Conservation (phyloP, 2,797 vertebrate species). For the Hippopotamyrus pictus region DNA sequence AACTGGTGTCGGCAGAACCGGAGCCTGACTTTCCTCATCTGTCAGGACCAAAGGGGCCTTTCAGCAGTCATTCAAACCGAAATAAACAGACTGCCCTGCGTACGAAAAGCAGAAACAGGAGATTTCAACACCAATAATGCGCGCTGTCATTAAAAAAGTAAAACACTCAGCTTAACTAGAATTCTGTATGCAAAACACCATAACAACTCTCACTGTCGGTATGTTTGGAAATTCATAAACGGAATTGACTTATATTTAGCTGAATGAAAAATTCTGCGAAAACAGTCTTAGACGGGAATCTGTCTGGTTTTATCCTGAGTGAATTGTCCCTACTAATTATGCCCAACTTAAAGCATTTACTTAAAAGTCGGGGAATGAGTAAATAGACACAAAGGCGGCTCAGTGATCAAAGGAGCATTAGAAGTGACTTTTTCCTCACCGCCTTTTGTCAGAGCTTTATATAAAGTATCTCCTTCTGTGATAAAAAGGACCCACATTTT, state of each 20-base stretch:
- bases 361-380: constrained; percentile 58
- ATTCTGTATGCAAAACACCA: background rate
- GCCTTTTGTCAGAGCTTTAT: constrained; percentile 56
- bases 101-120: background rate
- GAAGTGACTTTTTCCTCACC: constrained; percentile 65
- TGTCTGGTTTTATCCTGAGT: constrained; percentile 8
- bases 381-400: constrained; percentile 51
- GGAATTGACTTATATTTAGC: background rate
- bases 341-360: constrained; percentile 52
- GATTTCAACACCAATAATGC: background rate
- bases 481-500: constrained; percentile 40
- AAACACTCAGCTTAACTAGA: background rate
- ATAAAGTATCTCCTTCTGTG: constrained; percentile 57
- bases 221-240: background rate
- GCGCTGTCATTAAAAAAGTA: background rate
- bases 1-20: background rate
- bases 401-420: constrained; percentile 65
- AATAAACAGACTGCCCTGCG: background rate
- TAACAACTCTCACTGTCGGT: background rate
- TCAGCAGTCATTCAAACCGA: background rate
- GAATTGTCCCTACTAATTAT: constrained; percentile 51
- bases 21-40: background rate
- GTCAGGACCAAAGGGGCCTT: background rate
- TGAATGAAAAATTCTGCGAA: background rate
- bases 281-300: background rate